Percentiles rank a stretch among this genome's conserved stretches.
Evolutionary conservation across 92 coral and sea anemone species (phyloP).

Genomic region (Scolanthus callimorphus): DNA sequence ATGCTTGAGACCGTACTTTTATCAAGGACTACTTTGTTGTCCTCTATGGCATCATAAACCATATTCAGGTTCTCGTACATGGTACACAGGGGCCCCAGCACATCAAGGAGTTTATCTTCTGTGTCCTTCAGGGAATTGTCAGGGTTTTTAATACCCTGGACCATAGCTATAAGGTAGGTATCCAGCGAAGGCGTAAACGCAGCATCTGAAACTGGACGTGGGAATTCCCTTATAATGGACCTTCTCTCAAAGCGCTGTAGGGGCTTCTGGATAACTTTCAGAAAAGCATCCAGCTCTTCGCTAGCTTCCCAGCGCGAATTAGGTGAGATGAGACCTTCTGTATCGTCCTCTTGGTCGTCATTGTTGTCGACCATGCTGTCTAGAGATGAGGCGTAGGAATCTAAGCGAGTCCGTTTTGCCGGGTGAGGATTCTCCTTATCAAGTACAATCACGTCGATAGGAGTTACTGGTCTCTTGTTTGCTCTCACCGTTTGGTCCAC

Average conservation of each 20-base stretch:
- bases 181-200: constrained; percentile 39
- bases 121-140: constrained; percentile 28
- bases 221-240: too few species aligned
- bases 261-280: too few species aligned
- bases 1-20: constrained; percentile 14
- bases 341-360: constrained; percentile 14
- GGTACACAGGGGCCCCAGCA: constrained; percentile 44
- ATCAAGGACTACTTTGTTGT: constrained; percentile 20
- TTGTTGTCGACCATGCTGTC: too few species aligned
- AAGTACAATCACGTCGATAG: constrained; percentile 17
- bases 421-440: too few species aligned
- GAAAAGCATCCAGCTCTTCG: too few species aligned
- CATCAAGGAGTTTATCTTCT: constrained; percentile 39
- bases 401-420: too few species aligned
- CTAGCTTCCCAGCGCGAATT: constrained; percentile 51
- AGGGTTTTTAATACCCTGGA: constrained; percentile 22
- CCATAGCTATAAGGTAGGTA: constrained; percentile 30
- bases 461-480: neutral
- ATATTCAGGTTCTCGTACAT: constrained; percentile 34
- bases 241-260: too few species aligned
- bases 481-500: constrained; percentile 22
- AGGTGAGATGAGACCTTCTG: constrained; percentile 22
- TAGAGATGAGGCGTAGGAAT: too few species aligned
- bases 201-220: constrained; percentile 29
- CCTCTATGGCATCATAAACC: constrained; percentile 13